These are phyloP conservation scores for Cantharis lateralis DNA, from an alignment of 2,888 invertebrate species.

Conservation along the genomic window DNA sequence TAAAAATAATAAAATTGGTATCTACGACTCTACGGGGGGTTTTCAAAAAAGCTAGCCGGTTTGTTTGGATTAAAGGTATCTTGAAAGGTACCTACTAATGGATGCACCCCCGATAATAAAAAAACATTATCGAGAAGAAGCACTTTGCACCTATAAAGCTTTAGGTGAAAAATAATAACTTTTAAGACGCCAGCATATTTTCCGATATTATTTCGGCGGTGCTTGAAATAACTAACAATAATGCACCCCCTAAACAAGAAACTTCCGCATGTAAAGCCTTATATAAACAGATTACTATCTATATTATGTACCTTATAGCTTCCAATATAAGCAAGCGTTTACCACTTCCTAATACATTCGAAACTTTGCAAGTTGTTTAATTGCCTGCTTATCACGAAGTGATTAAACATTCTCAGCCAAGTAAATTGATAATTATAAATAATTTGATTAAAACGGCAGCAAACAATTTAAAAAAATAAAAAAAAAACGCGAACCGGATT, in stretches of 20 bases:
- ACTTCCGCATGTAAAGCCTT: neutral
- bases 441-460: neutral
- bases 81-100: neutral
- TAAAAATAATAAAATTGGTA: neutral
- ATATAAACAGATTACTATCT: neutral
- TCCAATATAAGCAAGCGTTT: neutral
- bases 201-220: neutral
- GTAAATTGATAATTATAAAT: neutral
- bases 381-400: neutral
- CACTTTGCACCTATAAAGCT: neutral
- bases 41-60: neutral
- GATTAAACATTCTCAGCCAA: neutral
- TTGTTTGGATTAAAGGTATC: neutral
- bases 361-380: neutral
- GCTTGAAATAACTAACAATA: neutral
- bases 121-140: neutral
- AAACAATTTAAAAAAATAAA: neutral
- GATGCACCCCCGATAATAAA: neutral
- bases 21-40: neutral
- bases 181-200: neutral
- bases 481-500: neutral
- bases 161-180: neutral
- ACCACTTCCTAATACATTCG: neutral
- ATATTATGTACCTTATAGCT: neutral
- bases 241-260: neutral